Percentiles rank a stretch among this genome's conserved stretches.
Conservation (phyloP, 1,140 invertebrate genomes). For the Zaprionus lachaisei region DNA sequence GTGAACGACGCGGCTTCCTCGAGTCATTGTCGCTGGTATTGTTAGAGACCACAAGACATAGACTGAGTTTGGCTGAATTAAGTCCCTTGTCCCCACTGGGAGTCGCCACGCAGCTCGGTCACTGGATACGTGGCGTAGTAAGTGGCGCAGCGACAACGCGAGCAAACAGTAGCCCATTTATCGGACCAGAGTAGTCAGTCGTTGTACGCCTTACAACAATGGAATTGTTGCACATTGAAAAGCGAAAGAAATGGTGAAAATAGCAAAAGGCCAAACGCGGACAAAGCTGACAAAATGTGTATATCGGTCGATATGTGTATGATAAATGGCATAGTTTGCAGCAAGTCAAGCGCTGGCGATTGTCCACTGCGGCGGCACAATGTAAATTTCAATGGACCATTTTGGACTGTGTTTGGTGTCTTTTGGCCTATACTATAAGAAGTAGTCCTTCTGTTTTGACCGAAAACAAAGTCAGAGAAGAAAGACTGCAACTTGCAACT, state of each 20-base stretch:
- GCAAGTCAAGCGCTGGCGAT: slow-evolving; percentile 75
- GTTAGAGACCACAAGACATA: slow-evolving; percentile 45
- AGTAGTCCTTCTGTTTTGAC: slow-evolving; percentile 35
- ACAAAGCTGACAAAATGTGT: slow-evolving; percentile 66
- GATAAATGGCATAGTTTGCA: slow-evolving; percentile 80
- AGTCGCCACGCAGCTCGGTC: slow-evolving; percentile 28
- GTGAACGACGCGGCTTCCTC: slow-evolving; percentile 33
- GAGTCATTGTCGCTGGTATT: slow-evolving; percentile 64
- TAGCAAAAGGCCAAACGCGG: slow-evolving; percentile 72
- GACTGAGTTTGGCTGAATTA: slow-evolving; percentile 31
- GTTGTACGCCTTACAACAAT: slow-evolving; percentile 46
- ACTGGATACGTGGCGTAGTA: slow-evolving; percentile 19
- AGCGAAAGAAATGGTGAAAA: slow-evolving; percentile 81
- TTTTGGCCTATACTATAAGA: slow-evolving; percentile 31
- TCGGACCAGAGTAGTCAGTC: slow-evolving; percentile 28
- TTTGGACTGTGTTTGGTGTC: slow-evolving; percentile 49
- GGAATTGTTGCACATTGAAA: slow-evolving; percentile 61
- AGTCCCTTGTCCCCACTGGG: slow-evolving; percentile 1
- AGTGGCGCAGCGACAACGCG: slow-evolving; percentile 35
- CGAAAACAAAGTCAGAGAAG: slow-evolving; percentile 19
- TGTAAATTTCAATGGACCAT: slow-evolving; percentile 73
- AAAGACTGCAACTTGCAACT: slow-evolving; percentile 1
- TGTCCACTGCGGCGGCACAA: slow-evolving; percentile 65
- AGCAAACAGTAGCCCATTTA: slow-evolving; percentile 67
- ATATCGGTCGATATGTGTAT: slow-evolving; percentile 63